Percentiles rank a stretch among this genome's conserved stretches.
These are phyloP conservation scores for Panzeria rudis DNA, from an alignment of 2,888 invertebrate genomes.

Conservation along the genomic window DNA sequence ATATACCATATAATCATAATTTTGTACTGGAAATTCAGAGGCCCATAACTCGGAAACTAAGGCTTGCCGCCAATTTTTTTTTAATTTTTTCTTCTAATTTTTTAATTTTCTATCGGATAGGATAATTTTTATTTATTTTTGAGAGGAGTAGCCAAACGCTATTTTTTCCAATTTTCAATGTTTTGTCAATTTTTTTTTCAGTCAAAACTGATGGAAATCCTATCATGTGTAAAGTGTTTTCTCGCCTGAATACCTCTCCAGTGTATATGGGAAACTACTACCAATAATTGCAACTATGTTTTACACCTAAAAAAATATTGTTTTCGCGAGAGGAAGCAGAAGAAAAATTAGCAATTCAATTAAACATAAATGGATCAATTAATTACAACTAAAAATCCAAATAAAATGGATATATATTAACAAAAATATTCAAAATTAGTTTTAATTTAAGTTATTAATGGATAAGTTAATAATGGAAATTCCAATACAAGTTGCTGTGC, in stretches of 20 bases:
- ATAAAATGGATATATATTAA: conserved; percentile 25
- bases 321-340: conserved; percentile 46
- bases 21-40: no score
- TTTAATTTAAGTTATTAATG: conserved; percentile 16
- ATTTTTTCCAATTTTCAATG: no score
- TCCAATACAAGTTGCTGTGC: conserved; percentile 89
- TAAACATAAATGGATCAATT: conserved; percentile 6
- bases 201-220: no score
- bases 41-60: no score
- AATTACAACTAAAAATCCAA: conserved; percentile 27
- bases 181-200: no score
- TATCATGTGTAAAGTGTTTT: background rate
- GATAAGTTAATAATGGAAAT: conserved; percentile 86
- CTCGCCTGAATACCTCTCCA: background rate
- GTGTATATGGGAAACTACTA: no score
- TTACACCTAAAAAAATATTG: conserved; percentile 56
- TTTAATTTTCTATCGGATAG: no score
- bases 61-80: no score
- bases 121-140: no score
- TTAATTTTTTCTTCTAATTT: no score
- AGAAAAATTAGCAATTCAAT: conserved; percentile 49
- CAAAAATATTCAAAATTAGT: conserved; percentile 7
- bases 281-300: conserved; percentile 34
- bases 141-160: no score
- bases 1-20: no score